Conservation (phyloP, 2,113 vertebrate genomes). For the Maccullochella peelii region DNA sequence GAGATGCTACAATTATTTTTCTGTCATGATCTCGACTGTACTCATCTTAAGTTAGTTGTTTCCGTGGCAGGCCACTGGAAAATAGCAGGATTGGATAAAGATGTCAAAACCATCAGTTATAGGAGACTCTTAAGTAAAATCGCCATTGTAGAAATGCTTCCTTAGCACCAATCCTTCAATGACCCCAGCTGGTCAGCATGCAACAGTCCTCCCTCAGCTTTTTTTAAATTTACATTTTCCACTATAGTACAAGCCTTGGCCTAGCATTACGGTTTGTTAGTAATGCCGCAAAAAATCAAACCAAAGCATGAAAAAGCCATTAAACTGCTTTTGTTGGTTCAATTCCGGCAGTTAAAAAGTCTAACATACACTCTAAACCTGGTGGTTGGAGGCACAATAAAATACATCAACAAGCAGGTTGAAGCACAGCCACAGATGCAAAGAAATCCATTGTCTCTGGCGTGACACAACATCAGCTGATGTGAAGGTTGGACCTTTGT, state of each 20-base stretch:
- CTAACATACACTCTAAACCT: slow-evolving; percentile 20
- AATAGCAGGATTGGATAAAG: slow-evolving; percentile 35
- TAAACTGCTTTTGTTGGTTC: slow-evolving; percentile 19
- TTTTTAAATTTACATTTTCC: slow-evolving; percentile 34
- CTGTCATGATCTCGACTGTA: neutral
- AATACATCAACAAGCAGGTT: slow-evolving; percentile 50
- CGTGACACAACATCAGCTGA: neutral
- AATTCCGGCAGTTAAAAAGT: slow-evolving; percentile 27
- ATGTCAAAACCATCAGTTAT: slow-evolving; percentile 27
- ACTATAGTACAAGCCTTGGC: slow-evolving; percentile 28
- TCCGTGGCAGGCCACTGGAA: slow-evolving; percentile 25
- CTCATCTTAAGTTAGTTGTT: slow-evolving; percentile 1
- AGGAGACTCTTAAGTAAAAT: slow-evolving; percentile 5
- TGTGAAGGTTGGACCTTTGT: slow-evolving; percentile 23
- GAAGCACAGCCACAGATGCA: slow-evolving; percentile 27
- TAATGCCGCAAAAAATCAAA: slow-evolving; percentile 32
- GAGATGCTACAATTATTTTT: neutral
- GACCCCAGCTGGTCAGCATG: slow-evolving; percentile 46
- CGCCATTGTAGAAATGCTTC: slow-evolving; percentile 23
- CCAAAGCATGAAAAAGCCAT: slow-evolving; percentile 37
- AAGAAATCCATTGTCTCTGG: slow-evolving; percentile 8
- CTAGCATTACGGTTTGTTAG: slow-evolving; percentile 31
- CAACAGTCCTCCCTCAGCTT: slow-evolving; percentile 23
- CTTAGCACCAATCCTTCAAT: slow-evolving; percentile 27
- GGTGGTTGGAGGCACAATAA: slow-evolving; percentile 43